Base-by-base conservation (phyloP, 2,113 vertebrate genomes). In the Hyperopisus bebe region DNA sequence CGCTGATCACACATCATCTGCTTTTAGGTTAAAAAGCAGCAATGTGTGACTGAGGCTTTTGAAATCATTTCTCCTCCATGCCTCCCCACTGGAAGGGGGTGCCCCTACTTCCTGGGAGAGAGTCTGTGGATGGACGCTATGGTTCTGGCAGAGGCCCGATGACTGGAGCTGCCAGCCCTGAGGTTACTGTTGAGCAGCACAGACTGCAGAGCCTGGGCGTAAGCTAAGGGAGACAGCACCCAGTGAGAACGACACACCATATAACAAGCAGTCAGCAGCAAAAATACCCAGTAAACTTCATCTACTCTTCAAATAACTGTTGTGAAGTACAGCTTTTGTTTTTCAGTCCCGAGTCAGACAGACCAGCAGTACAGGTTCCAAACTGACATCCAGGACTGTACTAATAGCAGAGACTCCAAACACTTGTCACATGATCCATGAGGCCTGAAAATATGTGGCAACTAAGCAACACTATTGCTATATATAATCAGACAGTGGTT, bases 171-270 rank as follows among this genome's bases (percentile, higher is more conserved):
- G 6, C 92, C 88, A 1, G 92, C 93, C 4, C 92, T 86, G 8
- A 93, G 91, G 55, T 95, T 93, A 70, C 95, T 95, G 93, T 96
- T 97, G 0, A 91, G 90, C 94, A 98, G n/a, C 5, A 97, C 90
- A 0, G 97, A 98, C 50, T 92, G 95, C 24, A 99, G 92, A 0
- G 95, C 97, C 19, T 93, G 96, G 88, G 93, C 93, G 90, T 99
- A 99, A 0, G 94, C 98, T 99, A 95, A 21, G 92, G 35, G 1
- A 24, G 88, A 80, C 6, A 17, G 13, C 24, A 48, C 66, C 88
- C 58, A 53, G 47, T 90, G 46, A 66, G 66, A 2, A 27, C 24
- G 17, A n/a, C 7, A 11, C 58, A 3, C n/a, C 24, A 27, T 19
- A 27, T 27, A 27, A 66, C 58, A 66, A 27, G n/a, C 58, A 27